Base-by-base conservation (phyloP, 2,113 vertebrate species). In the Semicossyphus pulcher region DNA sequence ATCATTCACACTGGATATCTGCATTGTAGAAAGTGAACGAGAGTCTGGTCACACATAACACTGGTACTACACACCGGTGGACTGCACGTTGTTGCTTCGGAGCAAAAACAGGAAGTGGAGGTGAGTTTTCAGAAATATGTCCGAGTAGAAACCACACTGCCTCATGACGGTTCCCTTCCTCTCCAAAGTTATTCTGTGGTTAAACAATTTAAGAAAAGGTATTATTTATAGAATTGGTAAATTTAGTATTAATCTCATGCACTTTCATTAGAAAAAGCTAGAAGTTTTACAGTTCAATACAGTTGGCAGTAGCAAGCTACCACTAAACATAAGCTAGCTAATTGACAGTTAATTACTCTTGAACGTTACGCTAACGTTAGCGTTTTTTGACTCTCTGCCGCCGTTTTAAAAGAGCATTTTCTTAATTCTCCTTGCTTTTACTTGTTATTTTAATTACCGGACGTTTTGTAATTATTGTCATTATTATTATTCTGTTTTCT, bases 1-100 rank as follows among this genome's bases (percentile, higher is more conserved):
- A 72, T 99, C 95, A 70, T 99, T 98, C 51, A 99, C 94, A 74
- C 93, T 97, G 7, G 97, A 97, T 18, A 98, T 94, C 95, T 99
- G 98, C 98, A 99, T 99, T 14, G 0, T 64, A 29, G 2, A 41
- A 16, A 20, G 0, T 25, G 2, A 44, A 23, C 7, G 4, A 4
- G 1, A 7, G 10, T n/a, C 44, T 16, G 26, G 15, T 42, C 56
- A 57, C 39, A 78, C 86, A 91, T 84, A 87, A 91, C 69, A 81
- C 44, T 51, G 10, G n/a, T 7, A 15, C 3, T 3, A 31, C 26
- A 75, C 76, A 66, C 62, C 26, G 39, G 64, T 2, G 10, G 26
- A 1, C 53, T 18, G 23, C 90, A 92, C 91, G 92, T 91, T 91
- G 79, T 36, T 67, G 47, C 67, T 21, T 0, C 3, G 21, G 45